Conservation (phyloP, 1,140 invertebrate species). For the Copidosoma floridanum region DNA sequence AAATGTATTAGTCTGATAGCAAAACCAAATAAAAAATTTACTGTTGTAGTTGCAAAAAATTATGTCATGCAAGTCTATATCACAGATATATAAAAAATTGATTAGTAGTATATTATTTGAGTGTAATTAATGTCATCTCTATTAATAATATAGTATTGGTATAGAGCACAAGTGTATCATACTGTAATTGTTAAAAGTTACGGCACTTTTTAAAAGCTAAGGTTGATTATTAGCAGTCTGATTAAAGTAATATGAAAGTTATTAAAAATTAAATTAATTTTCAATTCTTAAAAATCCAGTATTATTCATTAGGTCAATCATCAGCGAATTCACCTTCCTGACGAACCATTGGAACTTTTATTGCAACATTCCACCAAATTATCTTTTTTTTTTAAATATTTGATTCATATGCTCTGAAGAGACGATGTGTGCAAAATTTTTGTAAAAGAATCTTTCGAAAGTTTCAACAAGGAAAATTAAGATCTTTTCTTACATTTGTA, state of each 20-base stretch:
- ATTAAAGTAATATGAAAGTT: background rate
- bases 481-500: conserved; percentile 11
- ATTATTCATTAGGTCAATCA: background rate
- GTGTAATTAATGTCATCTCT: background rate
- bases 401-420: background rate
- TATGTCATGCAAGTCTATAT: background rate
- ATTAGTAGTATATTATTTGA: background rate
- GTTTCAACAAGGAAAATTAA: conserved; percentile 12
- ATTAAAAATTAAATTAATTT: conserved; percentile 8
- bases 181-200: no score
- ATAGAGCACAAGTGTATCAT: background rate
- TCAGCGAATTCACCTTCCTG: conserved; percentile 5
- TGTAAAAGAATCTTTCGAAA: conserved; percentile 7
- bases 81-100: background rate
- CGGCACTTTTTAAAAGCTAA: no score
- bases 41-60: background rate
- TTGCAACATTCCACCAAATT: conserved; percentile 7
- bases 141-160: background rate
- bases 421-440: conserved; percentile 6
- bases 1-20: background rate
- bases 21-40: conserved; percentile 5
- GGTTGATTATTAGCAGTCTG: no score
- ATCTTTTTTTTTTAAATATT: conserved; percentile 8
- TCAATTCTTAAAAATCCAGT: background rate
- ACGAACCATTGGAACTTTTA: conserved; percentile 3